Conservation (phyloP, 1,140 invertebrate species). For the Gonioctena quinquepunctata region DNA sequence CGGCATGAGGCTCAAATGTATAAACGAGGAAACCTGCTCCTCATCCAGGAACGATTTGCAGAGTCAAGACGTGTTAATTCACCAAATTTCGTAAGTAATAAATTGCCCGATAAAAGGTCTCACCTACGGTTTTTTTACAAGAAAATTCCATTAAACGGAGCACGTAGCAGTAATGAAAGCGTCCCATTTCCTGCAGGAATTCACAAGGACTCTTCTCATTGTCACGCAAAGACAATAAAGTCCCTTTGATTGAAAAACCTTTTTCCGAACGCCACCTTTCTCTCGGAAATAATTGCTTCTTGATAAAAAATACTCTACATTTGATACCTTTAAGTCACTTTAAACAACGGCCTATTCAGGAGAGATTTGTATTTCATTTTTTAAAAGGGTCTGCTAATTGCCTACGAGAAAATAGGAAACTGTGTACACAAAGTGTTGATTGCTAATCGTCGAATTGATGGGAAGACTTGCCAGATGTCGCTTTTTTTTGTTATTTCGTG, state of each 20-base stretch:
- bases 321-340: slow-evolving; percentile 37
- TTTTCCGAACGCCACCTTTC: slow-evolving; percentile 35
- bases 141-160: slow-evolving; percentile 50
- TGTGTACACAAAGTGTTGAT: slow-evolving; percentile 34
- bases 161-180: slow-evolving; percentile 50
- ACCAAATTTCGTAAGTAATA: slow-evolving; percentile 36
- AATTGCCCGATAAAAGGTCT: slow-evolving; percentile 45
- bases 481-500: slow-evolving; percentile 13
- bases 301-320: slow-evolving; percentile 30
- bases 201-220: slow-evolving; percentile 37
- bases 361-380: slow-evolving; percentile 32
- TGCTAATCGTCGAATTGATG: slow-evolving; percentile 33
- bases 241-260: slow-evolving; percentile 47
- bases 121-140: slow-evolving; percentile 49
- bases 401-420: slow-evolving; percentile 16
- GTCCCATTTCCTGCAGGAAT: slow-evolving; percentile 43
- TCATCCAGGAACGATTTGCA: slow-evolving; percentile 15
- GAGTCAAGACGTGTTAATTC: slow-evolving; percentile 28
- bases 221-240: slow-evolving; percentile 50
- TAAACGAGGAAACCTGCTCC: neutral
- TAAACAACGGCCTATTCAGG: slow-evolving; percentile 19
- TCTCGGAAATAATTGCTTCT: slow-evolving; percentile 43
- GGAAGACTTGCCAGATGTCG: slow-evolving; percentile 16
- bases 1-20: neutral
- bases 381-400: slow-evolving; percentile 25